Evolutionary conservation across 2,888 invertebrate species (phyloP).

Genomic region (Galerucella calmariensis): DNA sequence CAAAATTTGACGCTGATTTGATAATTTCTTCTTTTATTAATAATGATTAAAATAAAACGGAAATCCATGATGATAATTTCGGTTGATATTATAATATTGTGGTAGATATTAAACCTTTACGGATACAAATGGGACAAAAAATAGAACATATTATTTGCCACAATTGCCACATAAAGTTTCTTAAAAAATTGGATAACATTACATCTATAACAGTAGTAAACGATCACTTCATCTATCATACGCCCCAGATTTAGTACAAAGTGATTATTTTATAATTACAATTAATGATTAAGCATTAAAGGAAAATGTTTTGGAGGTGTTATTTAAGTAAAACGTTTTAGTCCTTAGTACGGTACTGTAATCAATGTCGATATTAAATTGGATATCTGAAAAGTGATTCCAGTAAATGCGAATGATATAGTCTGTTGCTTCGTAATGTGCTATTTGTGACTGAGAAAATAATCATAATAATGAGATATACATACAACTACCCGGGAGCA

Average conservation of each 20-base stretch:
- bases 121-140: not conserved
- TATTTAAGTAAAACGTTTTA: not conserved
- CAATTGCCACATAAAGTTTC: too few species aligned
- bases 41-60: not conserved
- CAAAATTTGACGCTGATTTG: not conserved
- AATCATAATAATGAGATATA: slow-evolving; percentile 20
- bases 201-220: too few species aligned
- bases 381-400: not conserved
- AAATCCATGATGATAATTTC: slow-evolving; percentile 1
- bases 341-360: not conserved
- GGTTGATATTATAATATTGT: not conserved
- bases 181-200: too few species aligned
- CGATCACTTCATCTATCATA: too few species aligned
- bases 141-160: too few species aligned
- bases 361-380: not conserved
- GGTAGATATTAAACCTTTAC: not conserved
- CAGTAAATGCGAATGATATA: slow-evolving; percentile 15
- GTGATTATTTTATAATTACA: too few species aligned
- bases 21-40: not conserved
- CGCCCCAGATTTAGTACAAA: too few species aligned
- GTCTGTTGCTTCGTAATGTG: slow-evolving; percentile 18
- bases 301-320: too few species aligned
- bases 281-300: too few species aligned
- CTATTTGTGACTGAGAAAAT: slow-evolving; percentile 20
- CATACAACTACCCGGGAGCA: not conserved